A percentile compares a stretch with the other conserved stretches of the same genome.
Conservation (phyloP, 2,888 invertebrate genomes). For the Stictocephala bisonia region DNA sequence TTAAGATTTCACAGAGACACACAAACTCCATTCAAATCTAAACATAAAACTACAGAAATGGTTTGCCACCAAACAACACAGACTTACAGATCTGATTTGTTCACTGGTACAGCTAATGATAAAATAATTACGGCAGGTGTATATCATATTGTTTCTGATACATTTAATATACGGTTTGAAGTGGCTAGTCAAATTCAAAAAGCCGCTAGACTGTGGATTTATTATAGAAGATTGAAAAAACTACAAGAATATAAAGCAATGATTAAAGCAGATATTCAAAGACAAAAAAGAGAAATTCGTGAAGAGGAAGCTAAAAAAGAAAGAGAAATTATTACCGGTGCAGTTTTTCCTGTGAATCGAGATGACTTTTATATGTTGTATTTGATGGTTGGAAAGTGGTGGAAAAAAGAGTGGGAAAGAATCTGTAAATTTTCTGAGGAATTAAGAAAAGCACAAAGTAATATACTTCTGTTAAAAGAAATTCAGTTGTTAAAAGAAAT, state of each 20-base stretch:
- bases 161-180: too few species aligned
- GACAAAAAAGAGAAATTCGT: neutral
- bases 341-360: conserved; percentile 75
- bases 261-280: neutral
- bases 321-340: conserved; percentile 43
- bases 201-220: conserved; percentile 13
- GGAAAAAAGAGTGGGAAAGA: conserved; percentile 72
- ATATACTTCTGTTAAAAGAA: conserved; percentile 77
- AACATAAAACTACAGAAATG: conserved; percentile 42
- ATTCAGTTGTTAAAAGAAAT: conserved; percentile 76
- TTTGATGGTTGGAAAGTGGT: conserved; percentile 76
- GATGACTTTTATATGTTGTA: conserved; percentile 82
- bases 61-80: conserved; percentile 45
- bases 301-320: conserved; percentile 43
- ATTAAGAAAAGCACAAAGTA: conserved; percentile 77
- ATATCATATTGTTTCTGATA: too few species aligned
- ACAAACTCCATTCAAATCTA: conserved; percentile 68
- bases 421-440: conserved; percentile 77
- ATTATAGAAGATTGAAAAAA: neutral
- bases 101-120: conserved; percentile 74
- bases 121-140: conserved; percentile 71
- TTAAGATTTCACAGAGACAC: conserved; percentile 69
- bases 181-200: too few species aligned
- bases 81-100: conserved; percentile 64
- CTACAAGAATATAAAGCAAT: neutral